phyloP scores from a whole-genome alignment of 2,888 invertebrate genomes.

The Rhamnusium bicolor region DNA sequence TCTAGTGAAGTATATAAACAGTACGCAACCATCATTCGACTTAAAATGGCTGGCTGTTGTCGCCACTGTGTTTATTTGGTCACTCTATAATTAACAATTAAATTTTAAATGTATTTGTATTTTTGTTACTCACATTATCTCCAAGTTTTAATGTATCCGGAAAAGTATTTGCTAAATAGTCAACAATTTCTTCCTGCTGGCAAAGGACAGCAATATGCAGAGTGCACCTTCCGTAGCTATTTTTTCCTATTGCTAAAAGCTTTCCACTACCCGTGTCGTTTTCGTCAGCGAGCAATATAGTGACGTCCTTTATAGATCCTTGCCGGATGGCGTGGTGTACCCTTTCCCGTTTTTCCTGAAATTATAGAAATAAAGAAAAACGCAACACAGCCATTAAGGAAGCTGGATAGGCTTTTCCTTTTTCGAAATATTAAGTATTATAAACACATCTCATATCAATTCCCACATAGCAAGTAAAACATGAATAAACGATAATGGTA shows the following conservation, averaged over 20 bases:
- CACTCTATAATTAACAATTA: too few relatives aligned
- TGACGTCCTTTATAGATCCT: constrained; percentile 77
- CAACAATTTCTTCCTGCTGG: constrained; percentile 87
- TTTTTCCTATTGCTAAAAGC: constrained; percentile 76
- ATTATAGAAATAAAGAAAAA: not conserved
- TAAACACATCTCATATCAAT: too few relatives aligned
- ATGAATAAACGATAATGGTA: too few relatives aligned
- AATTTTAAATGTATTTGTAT: not conserved
- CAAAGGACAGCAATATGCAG: constrained; percentile 91
- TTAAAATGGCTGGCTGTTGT: too few relatives aligned
- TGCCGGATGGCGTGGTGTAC: constrained; percentile 82
- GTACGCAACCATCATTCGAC: too few relatives aligned
- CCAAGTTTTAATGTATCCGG: constrained; percentile 84
- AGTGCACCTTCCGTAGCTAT: constrained; percentile 82
- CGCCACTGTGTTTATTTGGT: too few relatives aligned
- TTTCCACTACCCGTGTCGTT: constrained; percentile 73
- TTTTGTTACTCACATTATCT: constrained; percentile 83
- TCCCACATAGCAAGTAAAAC: too few relatives aligned
- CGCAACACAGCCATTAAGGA: constrained; percentile 5
- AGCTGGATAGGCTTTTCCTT: not conserved
- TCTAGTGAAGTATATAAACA: too few relatives aligned
- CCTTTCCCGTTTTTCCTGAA: constrained; percentile 83
- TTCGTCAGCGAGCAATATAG: constrained; percentile 73
- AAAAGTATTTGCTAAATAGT: constrained; percentile 81
- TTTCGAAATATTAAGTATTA: not conserved